Evolutionary conservation across 2,888 invertebrate species (phyloP).

Genomic region (Nephrocerus scutellatus): DNA sequence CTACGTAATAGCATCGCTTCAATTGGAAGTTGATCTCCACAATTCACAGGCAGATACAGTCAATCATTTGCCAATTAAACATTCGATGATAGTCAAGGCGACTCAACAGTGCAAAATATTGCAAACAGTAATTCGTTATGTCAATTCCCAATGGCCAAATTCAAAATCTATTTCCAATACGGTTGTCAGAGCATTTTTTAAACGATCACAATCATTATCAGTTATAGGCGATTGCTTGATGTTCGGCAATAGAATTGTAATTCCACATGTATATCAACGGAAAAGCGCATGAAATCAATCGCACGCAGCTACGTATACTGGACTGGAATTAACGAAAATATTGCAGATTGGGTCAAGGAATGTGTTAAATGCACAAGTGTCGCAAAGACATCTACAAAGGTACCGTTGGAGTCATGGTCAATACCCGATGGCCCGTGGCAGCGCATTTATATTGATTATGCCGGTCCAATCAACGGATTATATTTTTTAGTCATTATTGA

Average conservation of each 20-base stretch:
- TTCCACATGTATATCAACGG: conserved; percentile 3
- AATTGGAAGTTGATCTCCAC: conserved; percentile 2
- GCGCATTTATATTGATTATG: conserved; percentile 45
- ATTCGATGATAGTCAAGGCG: too few species aligned
- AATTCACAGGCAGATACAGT: not conserved
- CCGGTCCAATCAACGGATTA: conserved; percentile 30
- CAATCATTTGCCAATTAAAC: conserved; percentile 3
- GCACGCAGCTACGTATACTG: conserved; percentile 1
- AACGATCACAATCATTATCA: conserved; percentile 1
- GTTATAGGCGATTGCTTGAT: conserved; percentile 4
- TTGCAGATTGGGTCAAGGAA: conserved; percentile 2
- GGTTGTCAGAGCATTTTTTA: not conserved
- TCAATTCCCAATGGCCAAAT: conserved; percentile 12
- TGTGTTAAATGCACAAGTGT: conserved; percentile 24
- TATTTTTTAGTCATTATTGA: conserved; percentile 15
- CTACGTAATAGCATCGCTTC: conserved; percentile 4
- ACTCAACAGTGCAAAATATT: too few species aligned
- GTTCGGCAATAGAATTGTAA: conserved; percentile 2
- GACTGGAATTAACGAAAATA: not conserved
- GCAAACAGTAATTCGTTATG: too few species aligned
- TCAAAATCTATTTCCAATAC: not conserved
- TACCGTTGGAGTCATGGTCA: conserved; percentile 17
- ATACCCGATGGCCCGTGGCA: conserved; percentile 31
- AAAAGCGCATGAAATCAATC: conserved; percentile 1
- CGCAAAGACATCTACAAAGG: conserved; percentile 24